A percentile compares a stretch with the other conserved stretches of the same genome.
Evolutionary conservation across 2,888 invertebrate genomes (phyloP).

Genomic region (Alentia gelatinosa): DNA sequence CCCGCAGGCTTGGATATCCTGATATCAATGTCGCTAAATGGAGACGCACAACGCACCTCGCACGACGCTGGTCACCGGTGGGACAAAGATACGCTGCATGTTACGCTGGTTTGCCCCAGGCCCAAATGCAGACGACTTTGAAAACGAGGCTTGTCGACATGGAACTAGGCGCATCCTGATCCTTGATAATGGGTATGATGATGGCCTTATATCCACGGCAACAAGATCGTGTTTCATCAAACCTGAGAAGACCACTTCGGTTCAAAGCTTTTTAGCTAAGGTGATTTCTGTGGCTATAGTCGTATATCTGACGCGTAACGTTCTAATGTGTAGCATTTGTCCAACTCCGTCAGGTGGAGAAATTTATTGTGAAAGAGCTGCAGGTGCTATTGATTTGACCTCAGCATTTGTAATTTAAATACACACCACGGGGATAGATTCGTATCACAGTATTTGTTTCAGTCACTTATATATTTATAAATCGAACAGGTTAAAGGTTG

Average conservation of each 20-base stretch:
- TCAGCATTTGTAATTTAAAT: too few relatives aligned
- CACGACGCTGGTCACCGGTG: slow-evolving; percentile 6
- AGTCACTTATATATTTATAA: too few relatives aligned
- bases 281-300: too few relatives aligned
- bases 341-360: too few relatives aligned
- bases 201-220: background rate
- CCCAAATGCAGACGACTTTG: background rate
- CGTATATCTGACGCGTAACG: too few relatives aligned
- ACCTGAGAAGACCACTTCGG: background rate
- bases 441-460: too few relatives aligned
- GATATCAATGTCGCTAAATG: slow-evolving; percentile 36
- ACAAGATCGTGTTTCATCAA: background rate
- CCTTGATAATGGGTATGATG: background rate
- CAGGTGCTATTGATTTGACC: too few relatives aligned
- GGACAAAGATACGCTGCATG: slow-evolving; percentile 8
- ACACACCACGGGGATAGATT: too few relatives aligned
- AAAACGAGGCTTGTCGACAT: background rate
- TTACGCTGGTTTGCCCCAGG: background rate
- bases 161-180: background rate
- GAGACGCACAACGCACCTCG: background rate
- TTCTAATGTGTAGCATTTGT: too few relatives aligned
- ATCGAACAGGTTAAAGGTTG: too few relatives aligned
- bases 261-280: too few relatives aligned
- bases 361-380: too few relatives aligned
- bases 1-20: background rate